Evolutionary conservation across 1,140 invertebrate species (phyloP), one percentile per base, ranked within the genome.

Genomic region (Anthonomus grandis): DNA sequence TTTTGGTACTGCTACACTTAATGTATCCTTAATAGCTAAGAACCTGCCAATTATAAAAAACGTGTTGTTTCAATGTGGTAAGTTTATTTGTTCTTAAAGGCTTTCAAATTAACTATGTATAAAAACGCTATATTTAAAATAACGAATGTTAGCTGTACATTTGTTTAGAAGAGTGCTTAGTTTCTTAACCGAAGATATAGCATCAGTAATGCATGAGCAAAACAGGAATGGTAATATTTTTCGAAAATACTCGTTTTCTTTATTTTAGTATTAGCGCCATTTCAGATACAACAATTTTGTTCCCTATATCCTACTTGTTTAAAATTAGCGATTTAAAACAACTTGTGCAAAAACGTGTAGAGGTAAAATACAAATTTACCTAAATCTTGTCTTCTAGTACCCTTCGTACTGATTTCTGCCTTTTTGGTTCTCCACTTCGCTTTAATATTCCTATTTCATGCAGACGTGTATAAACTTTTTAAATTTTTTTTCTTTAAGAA

Each of bases 191-290:
- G 22, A 4, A 5, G 25, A 42, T 34, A 59, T 19, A 4, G 34
- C 41, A 23, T 54, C 57, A 8, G 12, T 36, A 17, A 54, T 34
- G 8, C 23, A 36, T 65, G 57, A 2, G 64, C 58, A 17, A 63
- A 34, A 72, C 75, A 71, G 83, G 82, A 50, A 39, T 65, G n/a
- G n/a, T n/a, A n/a, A n/a, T n/a, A 62, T 78, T 82, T 22, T 12
- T 18, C n/a, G 34, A 25, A 58, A 52, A 52, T 21, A 37, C 9
- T 59, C 57, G 24, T 55, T 59, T 18, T 22, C 57, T 15, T 19
- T 24, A n/a, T n/a, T n/a, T 37, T 51, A 52, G 53, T 25, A 17
- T 34, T 45, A 8, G 48, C 56, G 2, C 39, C 54, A 18, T 49
- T 12, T n/a, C n/a, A n/a, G n/a, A n/a, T n/a, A n/a, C n/a, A n/a